Evolutionary conservation across 2,797 vertebrate genomes (phyloP).

Genomic region (Hafferia zeledoni): DNA sequence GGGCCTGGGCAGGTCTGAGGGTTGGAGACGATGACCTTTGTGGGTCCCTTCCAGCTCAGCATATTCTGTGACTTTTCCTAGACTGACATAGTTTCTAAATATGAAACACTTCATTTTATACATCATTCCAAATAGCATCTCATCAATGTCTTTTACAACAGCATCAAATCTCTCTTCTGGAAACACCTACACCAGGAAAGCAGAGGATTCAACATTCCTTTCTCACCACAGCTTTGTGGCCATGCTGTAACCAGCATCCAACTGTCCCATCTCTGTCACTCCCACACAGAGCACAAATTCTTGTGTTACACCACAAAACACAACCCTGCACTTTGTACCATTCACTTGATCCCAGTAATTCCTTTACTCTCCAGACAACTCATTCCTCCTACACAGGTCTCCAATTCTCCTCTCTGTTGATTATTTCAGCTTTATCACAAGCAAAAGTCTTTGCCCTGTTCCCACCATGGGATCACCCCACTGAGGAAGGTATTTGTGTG

Average conservation of each 20-base stretch:
- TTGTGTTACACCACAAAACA: background rate
- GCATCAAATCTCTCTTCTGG: background rate
- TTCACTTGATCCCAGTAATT: background rate
- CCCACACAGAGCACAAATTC: background rate
- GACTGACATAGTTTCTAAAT: background rate
- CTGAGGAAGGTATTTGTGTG: background rate
- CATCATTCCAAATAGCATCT: background rate
- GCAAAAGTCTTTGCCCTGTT: background rate
- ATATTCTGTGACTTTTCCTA: background rate
- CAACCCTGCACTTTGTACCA: background rate
- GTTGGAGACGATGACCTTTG: rapidly evolving
- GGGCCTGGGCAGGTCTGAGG: background rate
- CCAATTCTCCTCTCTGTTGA: background rate
- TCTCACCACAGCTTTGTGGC: background rate
- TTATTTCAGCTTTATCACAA: background rate
- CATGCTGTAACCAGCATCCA: too few relatives aligned
- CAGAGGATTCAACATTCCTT: background rate
- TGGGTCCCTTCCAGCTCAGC: background rate
- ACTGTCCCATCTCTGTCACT: background rate
- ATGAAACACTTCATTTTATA: background rate
- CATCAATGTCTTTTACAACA: background rate
- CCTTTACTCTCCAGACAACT: background rate
- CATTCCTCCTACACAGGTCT: background rate
- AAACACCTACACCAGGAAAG: background rate
- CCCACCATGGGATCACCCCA: background rate